Percentiles rank a stretch among this genome's conserved stretches.
phyloP scores from a whole-genome alignment of 2,888 invertebrate species.

The Colostygia pectinataria region DNA sequence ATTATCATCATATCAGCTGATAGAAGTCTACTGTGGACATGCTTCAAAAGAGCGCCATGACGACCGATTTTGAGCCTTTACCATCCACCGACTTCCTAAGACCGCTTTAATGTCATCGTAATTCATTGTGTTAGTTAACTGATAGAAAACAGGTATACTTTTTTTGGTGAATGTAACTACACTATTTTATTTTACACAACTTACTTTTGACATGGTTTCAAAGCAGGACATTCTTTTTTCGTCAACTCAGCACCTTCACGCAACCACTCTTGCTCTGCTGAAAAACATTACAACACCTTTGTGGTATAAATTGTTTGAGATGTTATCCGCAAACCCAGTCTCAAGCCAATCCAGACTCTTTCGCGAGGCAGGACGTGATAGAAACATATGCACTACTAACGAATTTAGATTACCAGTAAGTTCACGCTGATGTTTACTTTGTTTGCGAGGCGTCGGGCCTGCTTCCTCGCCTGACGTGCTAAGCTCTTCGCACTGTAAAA shows the following conservation, averaged over 20 bases:
- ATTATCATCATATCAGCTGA: too few relatives aligned
- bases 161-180: too few relatives aligned
- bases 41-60: too few relatives aligned
- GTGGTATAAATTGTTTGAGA: too few relatives aligned
- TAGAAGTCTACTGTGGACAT: too few relatives aligned
- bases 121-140: too few relatives aligned
- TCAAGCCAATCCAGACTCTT: background rate
- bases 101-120: too few relatives aligned
- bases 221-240: constrained; percentile 69
- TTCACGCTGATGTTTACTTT: constrained; percentile 80
- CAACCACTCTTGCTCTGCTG: constrained; percentile 79
- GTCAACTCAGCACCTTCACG: constrained; percentile 76
- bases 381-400: constrained; percentile 11
- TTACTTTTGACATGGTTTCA: constrained; percentile 79
- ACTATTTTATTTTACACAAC: constrained; percentile 32
- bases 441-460: constrained; percentile 85
- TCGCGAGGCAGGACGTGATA: background rate
- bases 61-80: too few relatives aligned
- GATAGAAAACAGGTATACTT: too few relatives aligned
- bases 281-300: constrained; percentile 26
- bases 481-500: constrained; percentile 82
- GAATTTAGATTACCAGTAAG: constrained; percentile 60
- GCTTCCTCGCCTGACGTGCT: constrained; percentile 80
- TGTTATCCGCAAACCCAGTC: too few relatives aligned
- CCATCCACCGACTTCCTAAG: too few relatives aligned